These are phyloP conservation scores for Harlomillsia oculata DNA, from an alignment of 1,140 invertebrate genomes.

Conservation along the genomic window DNA sequence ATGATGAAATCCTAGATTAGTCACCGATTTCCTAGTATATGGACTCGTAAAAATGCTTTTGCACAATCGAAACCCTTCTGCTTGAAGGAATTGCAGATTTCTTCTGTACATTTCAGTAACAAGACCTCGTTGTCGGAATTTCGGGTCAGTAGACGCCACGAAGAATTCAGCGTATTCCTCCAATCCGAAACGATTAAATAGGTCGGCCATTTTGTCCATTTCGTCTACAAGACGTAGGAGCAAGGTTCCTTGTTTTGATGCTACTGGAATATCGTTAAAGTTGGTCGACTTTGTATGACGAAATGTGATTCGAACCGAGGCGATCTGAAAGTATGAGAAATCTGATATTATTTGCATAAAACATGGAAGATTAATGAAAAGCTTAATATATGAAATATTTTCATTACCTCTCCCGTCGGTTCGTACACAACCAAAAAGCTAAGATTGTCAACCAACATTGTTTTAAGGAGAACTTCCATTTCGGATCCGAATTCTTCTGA, in stretches of 20 bases:
- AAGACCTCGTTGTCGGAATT: constrained; percentile 16
- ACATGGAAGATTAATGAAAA: neutral
- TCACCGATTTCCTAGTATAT: constrained; percentile 13
- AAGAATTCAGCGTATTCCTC: constrained; percentile 23
- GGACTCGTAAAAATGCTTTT: constrained; percentile 25
- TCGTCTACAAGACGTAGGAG: constrained; percentile 11
- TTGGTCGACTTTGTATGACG: constrained; percentile 1
- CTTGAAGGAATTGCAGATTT: constrained; percentile 16
- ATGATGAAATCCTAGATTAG: constrained; percentile 19
- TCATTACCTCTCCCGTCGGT: constrained; percentile 14
- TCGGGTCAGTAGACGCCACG: constrained; percentile 10
- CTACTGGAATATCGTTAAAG: constrained; percentile 3
- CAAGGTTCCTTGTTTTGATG: neutral
- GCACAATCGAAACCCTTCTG: constrained; percentile 17
- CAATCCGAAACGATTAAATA: constrained; percentile 13
- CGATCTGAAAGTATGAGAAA: constrained; percentile 10
- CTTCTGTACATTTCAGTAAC: constrained; percentile 24
- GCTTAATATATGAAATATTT: neutral
- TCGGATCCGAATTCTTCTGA: constrained; percentile 17
- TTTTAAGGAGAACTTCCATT: neutral
- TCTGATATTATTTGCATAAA: neutral
- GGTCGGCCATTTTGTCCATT: neutral
- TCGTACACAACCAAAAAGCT: constrained; percentile 18
- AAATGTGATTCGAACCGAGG: constrained; percentile 15
- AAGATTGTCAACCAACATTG: constrained; percentile 21